Base-by-base conservation (phyloP, 2,888 invertebrate species). In the Caenorhabditis sinica region DNA sequence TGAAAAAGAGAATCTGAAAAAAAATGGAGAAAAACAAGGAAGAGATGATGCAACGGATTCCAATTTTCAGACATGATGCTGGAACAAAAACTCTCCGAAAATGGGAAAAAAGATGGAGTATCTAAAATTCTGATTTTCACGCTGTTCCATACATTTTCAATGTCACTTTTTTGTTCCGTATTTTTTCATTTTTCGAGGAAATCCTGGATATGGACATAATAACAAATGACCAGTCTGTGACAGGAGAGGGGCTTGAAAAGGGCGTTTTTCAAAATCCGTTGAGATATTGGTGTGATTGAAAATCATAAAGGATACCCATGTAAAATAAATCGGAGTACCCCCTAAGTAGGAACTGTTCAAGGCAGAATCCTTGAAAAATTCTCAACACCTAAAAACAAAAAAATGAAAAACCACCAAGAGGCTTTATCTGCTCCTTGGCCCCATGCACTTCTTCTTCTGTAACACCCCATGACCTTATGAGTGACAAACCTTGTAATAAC, bases 141-240 rank as follows among this genome's bases (percentile, higher is more conserved):
- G 68, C 20, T 68, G 56, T 69, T 69, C 56, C 25, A 69, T 69
- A 69, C 69, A 69, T 69, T 69, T 69, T 56, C 56, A 69, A 69
- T 69, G 36, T 25, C 28, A 51, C 45, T 66, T 15, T 28, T 17
- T 25, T n/a, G 2, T 66, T 51, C 6, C 25, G 20, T 40, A 25
- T 45, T 66, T 17, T n/a, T 43, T 45, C 25, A 56, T 56, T 56
- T 56, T 56, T 28, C 33, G 28, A 33, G n/a, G 30, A 30, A 33
- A 17, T 2, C 45, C 45, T 45, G 43, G 28, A 65, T 25, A 53
- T 11, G 8, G 11, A 40, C 11, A 13, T 43, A 25, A 9, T 65
- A 25, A 49, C 2, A 65, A 43, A 65, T 65, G 45, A 61, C 40
- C 36, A 61, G 28, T 28, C 51, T 9, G 51, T n/a, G 20, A 17